Base-by-base conservation (phyloP, 2,888 invertebrate species). In the Cephalotes varians region DNA sequence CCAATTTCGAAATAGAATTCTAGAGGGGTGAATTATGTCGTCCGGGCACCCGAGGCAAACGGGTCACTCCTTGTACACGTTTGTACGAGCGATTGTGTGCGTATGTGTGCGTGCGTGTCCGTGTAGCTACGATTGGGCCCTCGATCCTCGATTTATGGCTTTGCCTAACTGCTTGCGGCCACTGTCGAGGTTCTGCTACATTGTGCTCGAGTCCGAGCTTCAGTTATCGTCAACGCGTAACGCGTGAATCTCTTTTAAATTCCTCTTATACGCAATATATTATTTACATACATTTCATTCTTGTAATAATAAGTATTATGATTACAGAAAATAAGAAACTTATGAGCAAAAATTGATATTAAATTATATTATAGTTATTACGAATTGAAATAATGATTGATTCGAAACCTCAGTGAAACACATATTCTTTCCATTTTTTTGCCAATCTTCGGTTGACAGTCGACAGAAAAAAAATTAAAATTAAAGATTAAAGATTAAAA, bases 61-160 rank as follows among this genome's bases (percentile, higher is more conserved):
- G 47, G 28, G 47, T 82, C 81, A 80, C 74, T 77, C 80, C 76
- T 87, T 62, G 47, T 62, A 81, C 80, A 67, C 86, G 76, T 34
- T 12, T 49, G 85, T 81, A 81, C 73, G 62, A 80, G 7, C 40
- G 21, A 21, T 6, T 21, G 37, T 25, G 15, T n/a, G 77, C 82
- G 76, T 86, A 82, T 60, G 76, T 40, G 62, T 40, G 34, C 58
- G 79, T 72, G 65, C 40, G 81, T 49, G 58, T 60, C 56, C 77
- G 44, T 80, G 67, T 18, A 47, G 69, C 54, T 60, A 71, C 87
- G 86, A 82, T 86, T 85, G 87, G 82, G 51, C 34, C 87, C 73
- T 87, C 88, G 87, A 87, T 88, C 65, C 79, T 85, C 86, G 87
- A 87, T 87, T 87, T 87, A 87, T 86, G 87, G 81, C 86, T 87